Evolutionary conservation across 2,888 invertebrate genomes (phyloP), one percentile per base, ranked within the genome.

Genomic region (Anagyrus pseudococci): DNA sequence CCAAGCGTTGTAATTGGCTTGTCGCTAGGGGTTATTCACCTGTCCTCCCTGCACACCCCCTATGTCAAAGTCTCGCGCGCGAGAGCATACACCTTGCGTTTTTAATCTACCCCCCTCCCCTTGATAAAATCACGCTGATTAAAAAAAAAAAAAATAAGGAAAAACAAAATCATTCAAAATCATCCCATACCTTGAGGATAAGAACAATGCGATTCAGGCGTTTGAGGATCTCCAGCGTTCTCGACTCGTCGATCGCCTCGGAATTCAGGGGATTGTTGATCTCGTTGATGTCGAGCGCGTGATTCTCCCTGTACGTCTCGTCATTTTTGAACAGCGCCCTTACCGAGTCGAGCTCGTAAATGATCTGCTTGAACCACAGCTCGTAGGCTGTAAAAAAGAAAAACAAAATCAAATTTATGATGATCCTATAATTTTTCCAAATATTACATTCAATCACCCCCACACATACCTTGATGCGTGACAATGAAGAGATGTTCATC

Each of bases 291-390:
- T 13, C 43, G 13, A 29, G 53, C n/a, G 37, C 13, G 2, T 49
- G 37, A 2, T 54, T 61, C 41, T 58, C 55, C 86, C 85, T 29
- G 85, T 4, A 10, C 4, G 40, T 48, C 33, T 65, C 58, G 8
- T 60, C 49, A 37, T 67, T 87, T 68, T 87, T 87, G 75, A 99
- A 90, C 58, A 96, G 85, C 2, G 86, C 83, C 44, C 96, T 84
- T 26, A 99, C 91, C 0, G 96, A 97, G 79, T 99, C 98, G 75
- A 99, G 84, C 76, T 99, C 99, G 81, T 89, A 97, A 67, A 99
- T 92, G 53, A 99, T 96, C 84, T 99, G 98, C 81, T 99, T 99
- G 84, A 99, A 99, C 99, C 98, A 99, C 4, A 99, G 85, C 82
- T 99, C 99, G 83, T 98, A 98, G 0, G 97, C 96, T 96, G 82